A percentile compares a stretch with the other conserved stretches of the same genome.
Evolutionary conservation across 2,888 invertebrate species (phyloP).

Genomic region (Adelphocoris suturalis): DNA sequence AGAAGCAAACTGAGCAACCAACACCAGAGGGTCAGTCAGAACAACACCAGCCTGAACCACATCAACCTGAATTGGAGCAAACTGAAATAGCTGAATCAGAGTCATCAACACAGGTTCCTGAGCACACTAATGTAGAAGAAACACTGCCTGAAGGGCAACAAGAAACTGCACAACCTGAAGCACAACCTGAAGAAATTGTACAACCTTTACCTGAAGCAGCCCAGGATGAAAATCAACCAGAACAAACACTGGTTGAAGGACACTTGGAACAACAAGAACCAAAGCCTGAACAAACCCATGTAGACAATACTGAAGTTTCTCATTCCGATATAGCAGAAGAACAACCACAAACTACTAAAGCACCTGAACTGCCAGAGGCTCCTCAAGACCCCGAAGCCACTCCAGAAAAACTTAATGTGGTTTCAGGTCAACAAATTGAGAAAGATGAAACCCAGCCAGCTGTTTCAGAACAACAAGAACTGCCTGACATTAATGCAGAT

Average conservation of each 20-base stretch:
- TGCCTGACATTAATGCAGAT: background rate
- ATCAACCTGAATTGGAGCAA: slow-evolving; percentile 64
- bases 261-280: slow-evolving; percentile 66
- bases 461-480: background rate
- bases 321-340: slow-evolving; percentile 70
- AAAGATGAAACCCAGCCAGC: background rate
- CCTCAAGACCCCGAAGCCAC: slow-evolving; percentile 74
- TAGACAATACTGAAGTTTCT: slow-evolving; percentile 61
- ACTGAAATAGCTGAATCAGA: background rate
- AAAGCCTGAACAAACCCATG: background rate
- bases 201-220: slow-evolving; percentile 70
- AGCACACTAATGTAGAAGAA: background rate
- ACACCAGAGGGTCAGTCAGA: slow-evolving; percentile 20
- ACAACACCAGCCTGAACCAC: slow-evolving; percentile 63
- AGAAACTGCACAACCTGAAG: background rate
- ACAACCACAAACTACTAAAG: slow-evolving; percentile 63
- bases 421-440: background rate
- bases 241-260: slow-evolving; percentile 71
- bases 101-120: background rate
- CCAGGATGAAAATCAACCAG: slow-evolving; percentile 74
- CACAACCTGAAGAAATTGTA: slow-evolving; percentile 64
- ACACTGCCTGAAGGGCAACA: background rate
- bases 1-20: slow-evolving; percentile 25
- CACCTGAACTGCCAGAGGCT: slow-evolving; percentile 73
- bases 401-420: background rate